Evolutionary conservation across 2,888 invertebrate species (phyloP).

Genomic region (Sipha maydis): DNA sequence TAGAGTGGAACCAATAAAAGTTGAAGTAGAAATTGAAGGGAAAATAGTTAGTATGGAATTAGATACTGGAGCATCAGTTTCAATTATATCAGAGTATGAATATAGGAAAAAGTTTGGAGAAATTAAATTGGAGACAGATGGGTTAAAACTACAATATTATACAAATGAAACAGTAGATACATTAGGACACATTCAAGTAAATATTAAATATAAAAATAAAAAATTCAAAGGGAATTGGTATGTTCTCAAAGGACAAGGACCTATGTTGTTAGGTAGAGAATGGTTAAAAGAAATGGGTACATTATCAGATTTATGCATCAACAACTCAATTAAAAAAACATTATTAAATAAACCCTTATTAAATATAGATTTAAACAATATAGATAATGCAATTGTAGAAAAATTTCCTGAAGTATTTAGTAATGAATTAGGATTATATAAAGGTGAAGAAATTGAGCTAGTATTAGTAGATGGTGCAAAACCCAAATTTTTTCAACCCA

Average conservation of each 20-base stretch:
- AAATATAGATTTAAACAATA: neutral
- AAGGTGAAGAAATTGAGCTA: slow-evolving; percentile 5
- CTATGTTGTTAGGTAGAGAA: slow-evolving; percentile 19
- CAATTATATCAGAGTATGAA: slow-evolving; percentile 6
- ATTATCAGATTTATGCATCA: slow-evolving; percentile 3
- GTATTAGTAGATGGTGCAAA: slow-evolving; percentile 19
- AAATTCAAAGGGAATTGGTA: neutral
- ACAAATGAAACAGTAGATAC: slow-evolving; percentile 5
- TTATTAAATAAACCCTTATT: neutral
- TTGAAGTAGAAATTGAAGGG: neutral
- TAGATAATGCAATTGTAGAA: neutral
- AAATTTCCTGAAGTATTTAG: slow-evolving; percentile 26
- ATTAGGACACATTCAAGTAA: neutral
- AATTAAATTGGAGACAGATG: slow-evolving; percentile 7
- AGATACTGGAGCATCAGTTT: slow-evolving; percentile 17
- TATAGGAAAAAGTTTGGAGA: neutral
- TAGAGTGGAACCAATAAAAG: slow-evolving; percentile 14
- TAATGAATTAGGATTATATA: slow-evolving; percentile 16
- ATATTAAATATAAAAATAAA: neutral
- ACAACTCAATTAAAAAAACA: neutral
- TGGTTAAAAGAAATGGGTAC: slow-evolving; percentile 16
- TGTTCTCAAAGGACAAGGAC: neutral
- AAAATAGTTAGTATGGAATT: neutral
- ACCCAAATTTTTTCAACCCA: slow-evolving; percentile 34
- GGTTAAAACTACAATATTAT: neutral